phyloP scores from a whole-genome alignment of 1,140 invertebrate genomes.

The Bathynomus jamesi region DNA sequence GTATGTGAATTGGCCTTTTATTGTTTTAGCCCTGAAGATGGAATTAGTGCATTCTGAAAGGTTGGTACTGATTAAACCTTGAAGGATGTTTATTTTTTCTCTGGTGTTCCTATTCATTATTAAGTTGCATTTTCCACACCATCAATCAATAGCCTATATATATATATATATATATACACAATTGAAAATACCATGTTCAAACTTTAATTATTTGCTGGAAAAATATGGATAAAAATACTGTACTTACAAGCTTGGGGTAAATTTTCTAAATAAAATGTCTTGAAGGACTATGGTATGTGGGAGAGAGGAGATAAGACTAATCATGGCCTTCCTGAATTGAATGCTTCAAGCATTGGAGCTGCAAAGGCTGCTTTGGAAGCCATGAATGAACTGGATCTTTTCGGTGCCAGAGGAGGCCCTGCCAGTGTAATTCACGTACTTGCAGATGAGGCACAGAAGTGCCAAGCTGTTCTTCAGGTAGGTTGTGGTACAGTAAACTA shows the following conservation, averaged over 20 bases:
- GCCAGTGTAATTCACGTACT: conserved; percentile 95
- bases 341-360: conserved; percentile 96
- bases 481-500: conserved; percentile 15
- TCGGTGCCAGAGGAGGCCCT: conserved; percentile 90
- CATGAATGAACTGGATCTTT: conserved; percentile 89
- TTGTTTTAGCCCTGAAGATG: no score
- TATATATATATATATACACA: neutral
- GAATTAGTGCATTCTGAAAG: no score
- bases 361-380: conserved; percentile 95
- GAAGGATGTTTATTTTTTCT: no score
- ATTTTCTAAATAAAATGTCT: no score
- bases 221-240: no score
- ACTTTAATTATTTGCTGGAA: no score
- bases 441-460: conserved; percentile 97
- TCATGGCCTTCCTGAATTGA: conserved; percentile 93
- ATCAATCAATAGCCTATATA: no score
- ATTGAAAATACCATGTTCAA: neutral
- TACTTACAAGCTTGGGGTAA: no score
- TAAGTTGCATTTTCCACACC: no score
- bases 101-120: no score
- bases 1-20: no score
- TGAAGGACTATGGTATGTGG: conserved; percentile 99
- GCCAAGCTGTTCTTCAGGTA: conserved; percentile 87
- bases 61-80: no score
- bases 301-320: conserved; percentile 99